These are phyloP conservation scores for Lepisosteus oculatus DNA, from an alignment of 2,113 vertebrate genomes.

Conservation along the genomic window DNA sequence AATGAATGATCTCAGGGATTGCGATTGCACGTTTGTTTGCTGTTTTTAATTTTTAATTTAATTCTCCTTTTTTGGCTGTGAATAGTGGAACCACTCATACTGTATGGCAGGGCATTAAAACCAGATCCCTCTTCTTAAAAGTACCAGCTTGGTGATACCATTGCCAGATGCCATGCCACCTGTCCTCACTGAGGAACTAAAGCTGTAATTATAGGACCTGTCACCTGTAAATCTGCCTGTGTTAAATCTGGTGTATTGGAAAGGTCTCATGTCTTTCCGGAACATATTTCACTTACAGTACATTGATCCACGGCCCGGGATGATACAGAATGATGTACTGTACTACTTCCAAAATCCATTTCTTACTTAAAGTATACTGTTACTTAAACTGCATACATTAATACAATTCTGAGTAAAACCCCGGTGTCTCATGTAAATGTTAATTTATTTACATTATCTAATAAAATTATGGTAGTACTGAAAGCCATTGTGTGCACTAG, in stretches of 20 bases:
- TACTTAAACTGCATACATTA: no score
- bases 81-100: background rate
- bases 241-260: background rate
- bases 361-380: no score
- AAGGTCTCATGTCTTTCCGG: background rate
- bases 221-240: constrained; percentile 20
- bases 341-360: background rate
- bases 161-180: constrained; percentile 64
- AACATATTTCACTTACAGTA: background rate
- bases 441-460: no score
- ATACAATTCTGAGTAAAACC: no score
- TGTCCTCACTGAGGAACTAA: constrained; percentile 57
- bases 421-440: no score
- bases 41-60: no score
- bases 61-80: background rate
- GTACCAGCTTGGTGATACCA: constrained; percentile 26
- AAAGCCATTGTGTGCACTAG: no score
- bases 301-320: background rate
- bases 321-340: background rate
- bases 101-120: background rate
- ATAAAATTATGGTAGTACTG: no score
- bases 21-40: no score
- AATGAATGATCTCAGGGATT: no score
- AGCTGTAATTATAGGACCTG: constrained; percentile 58
- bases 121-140: background rate